Conservation (phyloP, 2,888 invertebrate genomes). For the Tricholauxania praeusta region DNA sequence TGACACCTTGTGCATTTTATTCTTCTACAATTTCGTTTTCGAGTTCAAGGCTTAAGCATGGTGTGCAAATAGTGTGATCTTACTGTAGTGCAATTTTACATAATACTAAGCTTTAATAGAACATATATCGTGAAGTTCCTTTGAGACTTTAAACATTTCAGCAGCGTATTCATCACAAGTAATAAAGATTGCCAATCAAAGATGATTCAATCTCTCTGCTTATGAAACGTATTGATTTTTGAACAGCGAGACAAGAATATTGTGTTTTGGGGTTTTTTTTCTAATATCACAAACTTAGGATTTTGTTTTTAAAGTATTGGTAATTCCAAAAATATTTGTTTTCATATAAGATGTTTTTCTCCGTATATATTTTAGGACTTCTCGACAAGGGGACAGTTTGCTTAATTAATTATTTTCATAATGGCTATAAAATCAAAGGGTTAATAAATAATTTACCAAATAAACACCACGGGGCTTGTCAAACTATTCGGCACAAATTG, state of each 20-base stretch:
- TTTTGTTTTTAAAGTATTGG: not conserved
- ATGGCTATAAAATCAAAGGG: too few species aligned
- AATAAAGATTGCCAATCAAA: too few species aligned
- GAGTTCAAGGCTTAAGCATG: conserved; percentile 15
- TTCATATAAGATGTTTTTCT: not conserved
- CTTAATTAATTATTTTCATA: too few species aligned
- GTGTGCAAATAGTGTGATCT: conserved; percentile 29
- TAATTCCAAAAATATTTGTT: not conserved
- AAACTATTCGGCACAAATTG: too few species aligned
- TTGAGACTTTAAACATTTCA: conserved; percentile 16
- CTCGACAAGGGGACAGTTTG: not conserved
- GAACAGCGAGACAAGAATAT: conserved; percentile 27
- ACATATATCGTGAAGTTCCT: conserved; percentile 30
- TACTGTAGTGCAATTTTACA: conserved; percentile 15
- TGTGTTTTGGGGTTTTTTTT: conserved; percentile 11
- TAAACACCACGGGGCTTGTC: too few species aligned
- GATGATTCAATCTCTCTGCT: conserved; percentile 8
- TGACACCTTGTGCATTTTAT: conserved; percentile 15
- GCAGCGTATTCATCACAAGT: too few species aligned
- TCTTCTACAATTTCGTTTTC: conserved; percentile 32
- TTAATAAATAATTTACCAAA: too few species aligned
- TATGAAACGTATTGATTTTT: conserved; percentile 12
- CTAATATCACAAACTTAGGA: conserved; percentile 8
- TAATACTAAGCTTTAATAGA: conserved; percentile 24
- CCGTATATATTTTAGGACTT: not conserved